Evolutionary conservation across 2,113 vertebrate species (phyloP).

Genomic region (Catharus bicknelli): DNA sequence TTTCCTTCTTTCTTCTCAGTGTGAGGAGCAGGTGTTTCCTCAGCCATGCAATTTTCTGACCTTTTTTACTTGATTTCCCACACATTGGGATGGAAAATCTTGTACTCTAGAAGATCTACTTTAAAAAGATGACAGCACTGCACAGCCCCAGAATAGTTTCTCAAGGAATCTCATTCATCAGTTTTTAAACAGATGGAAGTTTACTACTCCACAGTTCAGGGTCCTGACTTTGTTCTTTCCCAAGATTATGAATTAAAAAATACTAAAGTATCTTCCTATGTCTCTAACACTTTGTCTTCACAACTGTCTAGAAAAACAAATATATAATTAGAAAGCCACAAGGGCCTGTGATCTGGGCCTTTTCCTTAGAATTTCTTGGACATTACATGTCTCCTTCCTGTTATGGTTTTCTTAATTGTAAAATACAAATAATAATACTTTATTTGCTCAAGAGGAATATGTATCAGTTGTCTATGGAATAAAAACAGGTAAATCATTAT

Average conservation of each 20-base stretch:
- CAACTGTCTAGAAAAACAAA: not conserved
- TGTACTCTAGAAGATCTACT: not conserved
- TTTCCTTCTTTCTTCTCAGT: not conserved
- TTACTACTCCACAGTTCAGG: not conserved
- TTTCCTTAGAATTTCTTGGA: not conserved
- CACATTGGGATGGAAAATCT: not conserved
- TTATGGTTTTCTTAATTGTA: not conserved
- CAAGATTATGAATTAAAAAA: not conserved
- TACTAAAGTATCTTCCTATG: fast-evolving
- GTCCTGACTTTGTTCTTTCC: not conserved
- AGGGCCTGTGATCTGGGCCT: not conserved
- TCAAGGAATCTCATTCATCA: not conserved
- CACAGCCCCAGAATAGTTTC: not conserved
- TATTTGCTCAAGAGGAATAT: not conserved
- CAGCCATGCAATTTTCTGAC: not conserved
- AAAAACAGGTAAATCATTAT: not conserved
- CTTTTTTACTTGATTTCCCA: not conserved
- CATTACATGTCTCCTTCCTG: not conserved
- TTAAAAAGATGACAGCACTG: not conserved
- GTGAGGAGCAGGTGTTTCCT: not conserved
- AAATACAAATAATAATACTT: not conserved
- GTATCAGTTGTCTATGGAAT: fast-evolving
- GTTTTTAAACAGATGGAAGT: not conserved
- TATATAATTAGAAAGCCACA: not conserved
- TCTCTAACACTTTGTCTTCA: not conserved